Evolutionary conservation across 2,113 vertebrate species (phyloP).

Genomic region (Scomber colias): DNA sequence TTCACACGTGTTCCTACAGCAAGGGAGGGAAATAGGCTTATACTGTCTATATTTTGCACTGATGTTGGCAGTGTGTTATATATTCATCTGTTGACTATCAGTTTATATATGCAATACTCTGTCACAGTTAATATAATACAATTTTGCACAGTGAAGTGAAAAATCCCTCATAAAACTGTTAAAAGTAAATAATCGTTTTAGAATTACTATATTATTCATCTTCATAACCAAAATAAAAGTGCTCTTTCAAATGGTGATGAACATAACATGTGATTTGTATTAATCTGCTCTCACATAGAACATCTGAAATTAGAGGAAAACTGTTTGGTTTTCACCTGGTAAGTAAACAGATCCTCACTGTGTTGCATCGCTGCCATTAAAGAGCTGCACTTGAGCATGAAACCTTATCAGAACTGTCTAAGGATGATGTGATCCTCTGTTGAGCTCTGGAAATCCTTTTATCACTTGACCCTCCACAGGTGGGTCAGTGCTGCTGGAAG

Average conservation of each 20-base stretch:
- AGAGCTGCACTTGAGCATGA: slow-evolving; percentile 31
- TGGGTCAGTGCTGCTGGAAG: slow-evolving; percentile 36
- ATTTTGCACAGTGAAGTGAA: neutral
- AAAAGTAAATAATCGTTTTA: too few species aligned
- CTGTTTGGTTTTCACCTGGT: neutral
- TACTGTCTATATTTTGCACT: too few species aligned
- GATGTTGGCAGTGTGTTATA: too few species aligned
- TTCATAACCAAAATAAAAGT: too few species aligned
- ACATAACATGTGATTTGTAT: neutral
- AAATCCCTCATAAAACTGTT: neutral
- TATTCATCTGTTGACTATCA: too few species aligned
- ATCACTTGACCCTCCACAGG: slow-evolving; percentile 35
- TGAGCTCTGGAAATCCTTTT: slow-evolving; percentile 61
- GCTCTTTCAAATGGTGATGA: too few species aligned
- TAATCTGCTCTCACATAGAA: neutral
- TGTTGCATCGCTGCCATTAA: slow-evolving; percentile 36
- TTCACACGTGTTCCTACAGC: too few species aligned
- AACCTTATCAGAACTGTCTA: slow-evolving; percentile 54
- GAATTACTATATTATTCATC: too few species aligned
- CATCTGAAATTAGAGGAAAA: neutral
- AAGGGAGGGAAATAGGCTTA: too few species aligned
- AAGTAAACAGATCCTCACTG: slow-evolving; percentile 12
- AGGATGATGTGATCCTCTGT: slow-evolving; percentile 59
- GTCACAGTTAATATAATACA: neutral
- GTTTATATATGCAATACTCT: too few species aligned